A percentile compares a stretch with the other conserved stretches of the same genome.
Conservation (phyloP, 1,140 invertebrate species). For the Drosophila yakuba region DNA sequence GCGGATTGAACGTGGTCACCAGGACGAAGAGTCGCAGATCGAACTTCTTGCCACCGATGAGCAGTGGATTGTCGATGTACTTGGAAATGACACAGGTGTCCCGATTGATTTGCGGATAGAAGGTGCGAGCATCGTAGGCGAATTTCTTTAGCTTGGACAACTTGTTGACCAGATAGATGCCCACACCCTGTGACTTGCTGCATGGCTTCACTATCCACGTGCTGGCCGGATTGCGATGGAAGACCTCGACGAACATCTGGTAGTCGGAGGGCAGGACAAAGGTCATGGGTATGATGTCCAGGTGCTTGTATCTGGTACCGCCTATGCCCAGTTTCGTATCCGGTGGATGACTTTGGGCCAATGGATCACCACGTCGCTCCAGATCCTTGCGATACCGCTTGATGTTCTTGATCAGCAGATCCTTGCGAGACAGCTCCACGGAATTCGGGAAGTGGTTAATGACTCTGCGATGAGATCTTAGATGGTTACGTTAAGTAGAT, state of each 20-base stretch:
- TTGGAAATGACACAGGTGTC: slow-evolving; percentile 96
- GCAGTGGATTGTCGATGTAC: slow-evolving; percentile 94
- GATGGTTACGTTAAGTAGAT: no score
- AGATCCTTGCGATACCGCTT: slow-evolving; percentile 96
- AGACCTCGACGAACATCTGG: slow-evolving; percentile 97
- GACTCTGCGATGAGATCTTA: slow-evolving; percentile 80
- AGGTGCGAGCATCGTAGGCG: slow-evolving; percentile 91
- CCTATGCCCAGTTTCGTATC: slow-evolving; percentile 88
- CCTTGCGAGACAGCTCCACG: slow-evolving; percentile 97
- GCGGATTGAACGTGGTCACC: slow-evolving; percentile 92
- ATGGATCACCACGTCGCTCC: slow-evolving; percentile 93
- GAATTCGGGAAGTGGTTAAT: slow-evolving; percentile 98
- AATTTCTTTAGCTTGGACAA: slow-evolving; percentile 94
- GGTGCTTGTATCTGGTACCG: slow-evolving; percentile 90
- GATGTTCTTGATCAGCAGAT: slow-evolving; percentile 97
- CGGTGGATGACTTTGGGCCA: slow-evolving; percentile 89
- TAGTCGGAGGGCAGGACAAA: slow-evolving; percentile 97
- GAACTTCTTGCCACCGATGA: slow-evolving; percentile 95
- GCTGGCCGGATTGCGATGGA: slow-evolving; percentile 93
- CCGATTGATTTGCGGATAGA: slow-evolving; percentile 91
- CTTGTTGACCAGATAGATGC: slow-evolving; percentile 95
- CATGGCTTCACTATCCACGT: slow-evolving; percentile 99
- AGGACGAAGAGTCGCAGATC: slow-evolving; percentile 94
- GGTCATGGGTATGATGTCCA: slow-evolving; percentile 96
- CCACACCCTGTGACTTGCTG: slow-evolving; percentile 94